A percentile compares a stretch with the other conserved stretches of the same genome.
phyloP scores from a whole-genome alignment of 2,113 vertebrate species.

The Leiothrix lutea region DNA sequence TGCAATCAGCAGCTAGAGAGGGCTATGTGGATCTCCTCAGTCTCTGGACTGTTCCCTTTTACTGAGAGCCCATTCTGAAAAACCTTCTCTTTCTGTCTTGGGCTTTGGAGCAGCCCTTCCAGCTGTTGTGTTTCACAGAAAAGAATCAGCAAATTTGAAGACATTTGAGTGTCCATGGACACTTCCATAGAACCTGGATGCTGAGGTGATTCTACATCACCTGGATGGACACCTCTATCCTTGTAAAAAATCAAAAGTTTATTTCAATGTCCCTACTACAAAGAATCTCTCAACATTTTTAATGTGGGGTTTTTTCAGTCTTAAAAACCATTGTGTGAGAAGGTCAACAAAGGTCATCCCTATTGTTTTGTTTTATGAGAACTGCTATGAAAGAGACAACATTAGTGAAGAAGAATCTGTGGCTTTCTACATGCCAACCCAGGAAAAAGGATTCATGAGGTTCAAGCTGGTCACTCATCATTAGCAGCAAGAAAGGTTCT shows the following conservation, averaged over 20 bases:
- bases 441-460: neutral
- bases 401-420: neutral
- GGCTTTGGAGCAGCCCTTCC: neutral
- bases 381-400: neutral
- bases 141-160: neutral
- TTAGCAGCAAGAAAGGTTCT: neutral
- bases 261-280: neutral
- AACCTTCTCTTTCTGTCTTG: neutral
- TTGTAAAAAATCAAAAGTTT: neutral
- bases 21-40: neutral
- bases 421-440: neutral
- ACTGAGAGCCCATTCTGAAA: neutral
- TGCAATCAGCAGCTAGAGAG: neutral
- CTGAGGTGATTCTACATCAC: neutral
- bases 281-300: neutral
- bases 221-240: neutral
- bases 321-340: neutral
- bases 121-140: neutral
- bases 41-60: neutral
- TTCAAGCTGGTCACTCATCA: neutral
- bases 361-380: neutral
- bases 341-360: neutral
- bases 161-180: neutral
- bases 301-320: neutral
- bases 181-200: neutral